phyloP scores from a whole-genome alignment of 2,888 invertebrate genomes.

The Drosophila testacea region DNA sequence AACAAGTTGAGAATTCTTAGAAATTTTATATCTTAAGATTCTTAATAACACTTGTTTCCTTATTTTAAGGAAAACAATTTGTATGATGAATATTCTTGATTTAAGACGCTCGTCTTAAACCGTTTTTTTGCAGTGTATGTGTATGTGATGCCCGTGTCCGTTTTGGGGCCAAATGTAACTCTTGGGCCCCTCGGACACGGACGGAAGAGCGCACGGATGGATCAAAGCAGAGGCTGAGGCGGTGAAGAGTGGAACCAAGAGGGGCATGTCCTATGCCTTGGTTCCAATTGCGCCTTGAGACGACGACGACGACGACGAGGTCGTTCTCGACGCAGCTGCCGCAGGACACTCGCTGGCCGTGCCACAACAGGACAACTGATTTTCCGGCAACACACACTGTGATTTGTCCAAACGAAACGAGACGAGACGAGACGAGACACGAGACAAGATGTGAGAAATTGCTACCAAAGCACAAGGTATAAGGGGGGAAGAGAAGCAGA shows the following conservation, averaged over 20 bases:
- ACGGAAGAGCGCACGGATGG: slow-evolving; percentile 3
- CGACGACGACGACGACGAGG: neutral
- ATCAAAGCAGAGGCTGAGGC: neutral
- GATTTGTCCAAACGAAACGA: slow-evolving; percentile 57
- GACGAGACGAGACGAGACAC: slow-evolving; percentile 26
- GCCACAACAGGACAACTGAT: slow-evolving; percentile 58
- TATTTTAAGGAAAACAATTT: no score
- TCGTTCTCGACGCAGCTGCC: slow-evolving; percentile 44
- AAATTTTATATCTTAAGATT: no score
- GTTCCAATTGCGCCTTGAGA: slow-evolving; percentile 52
- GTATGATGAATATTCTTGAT: no score
- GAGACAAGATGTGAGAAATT: slow-evolving; percentile 42
- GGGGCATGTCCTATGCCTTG: slow-evolving; percentile 23
- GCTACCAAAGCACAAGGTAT: slow-evolving; percentile 33
- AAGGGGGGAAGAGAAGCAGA: neutral
- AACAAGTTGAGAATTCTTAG: no score
- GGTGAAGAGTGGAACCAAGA: neutral
- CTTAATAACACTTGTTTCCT: no score
- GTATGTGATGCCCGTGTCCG: slow-evolving; percentile 19
- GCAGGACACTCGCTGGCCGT: slow-evolving; percentile 38
- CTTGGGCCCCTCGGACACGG: slow-evolving; percentile 30
- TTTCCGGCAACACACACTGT: slow-evolving; percentile 69
- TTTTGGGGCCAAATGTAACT: slow-evolving; percentile 55
- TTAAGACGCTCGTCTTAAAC: no score
- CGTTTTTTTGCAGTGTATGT: neutral